Percentiles rank a stretch among this genome's conserved stretches.
Evolutionary conservation across 2,113 vertebrate species (phyloP).

Genomic region (Festucalex cinctus): DNA sequence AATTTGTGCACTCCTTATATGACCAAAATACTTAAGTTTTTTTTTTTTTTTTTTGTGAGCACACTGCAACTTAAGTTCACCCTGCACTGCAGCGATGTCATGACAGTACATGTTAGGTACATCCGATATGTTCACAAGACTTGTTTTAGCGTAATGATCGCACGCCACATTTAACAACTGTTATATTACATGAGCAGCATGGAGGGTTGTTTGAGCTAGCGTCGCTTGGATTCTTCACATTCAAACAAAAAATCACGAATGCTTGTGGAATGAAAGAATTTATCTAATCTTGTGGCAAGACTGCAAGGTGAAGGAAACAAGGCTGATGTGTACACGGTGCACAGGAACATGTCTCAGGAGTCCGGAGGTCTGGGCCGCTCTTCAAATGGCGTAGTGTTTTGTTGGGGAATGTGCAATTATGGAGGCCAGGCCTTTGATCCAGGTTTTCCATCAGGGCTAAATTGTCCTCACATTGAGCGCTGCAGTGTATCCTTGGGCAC

Average conservation of each 20-base stretch:
- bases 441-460: slow-evolving; percentile 77
- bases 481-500: slow-evolving; percentile 76
- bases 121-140: slow-evolving; percentile 1
- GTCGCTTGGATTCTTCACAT: slow-evolving; percentile 48
- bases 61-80: slow-evolving; percentile 8
- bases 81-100: not conserved
- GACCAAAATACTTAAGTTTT: slow-evolving; percentile 17
- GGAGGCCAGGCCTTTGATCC: slow-evolving; percentile 78
- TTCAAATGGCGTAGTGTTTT: slow-evolving; percentile 76
- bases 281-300: slow-evolving; percentile 66
- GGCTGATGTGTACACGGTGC: slow-evolving; percentile 45
- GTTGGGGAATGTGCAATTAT: slow-evolving; percentile 82
- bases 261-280: slow-evolving; percentile 67
- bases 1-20: slow-evolving; percentile 29
- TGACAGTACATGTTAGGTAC: not conserved
- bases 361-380: slow-evolving; percentile 74
- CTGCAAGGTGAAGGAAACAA: slow-evolving; percentile 68
- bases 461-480: slow-evolving; percentile 78
- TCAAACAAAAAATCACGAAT: slow-evolving; percentile 58
- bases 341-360: slow-evolving; percentile 65
- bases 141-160: slow-evolving; percentile 12
- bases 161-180: slow-evolving; percentile 11
- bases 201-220: slow-evolving; percentile 22
- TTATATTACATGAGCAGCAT: slow-evolving; percentile 17
- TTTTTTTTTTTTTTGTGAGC: slow-evolving; percentile 2